Evolutionary conservation across 2,113 vertebrate genomes (phyloP).

Genomic region (Xenopus laevis): DNA sequence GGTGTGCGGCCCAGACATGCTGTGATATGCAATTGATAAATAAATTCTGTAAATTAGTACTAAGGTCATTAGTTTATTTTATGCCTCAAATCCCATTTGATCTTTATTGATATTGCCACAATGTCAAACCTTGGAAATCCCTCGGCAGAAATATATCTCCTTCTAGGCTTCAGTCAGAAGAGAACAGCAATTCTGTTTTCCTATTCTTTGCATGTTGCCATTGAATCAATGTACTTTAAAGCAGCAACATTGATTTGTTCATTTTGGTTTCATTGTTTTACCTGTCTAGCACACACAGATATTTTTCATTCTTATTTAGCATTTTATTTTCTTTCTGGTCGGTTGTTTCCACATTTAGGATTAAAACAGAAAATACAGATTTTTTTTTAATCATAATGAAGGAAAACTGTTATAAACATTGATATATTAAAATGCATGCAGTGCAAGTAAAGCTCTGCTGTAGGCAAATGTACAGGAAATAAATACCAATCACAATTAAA

Average conservation of each 20-base stretch:
- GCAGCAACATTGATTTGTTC: slow-evolving; percentile 51
- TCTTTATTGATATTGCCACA: slow-evolving; percentile 44
- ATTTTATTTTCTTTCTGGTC: slow-evolving; percentile 18
- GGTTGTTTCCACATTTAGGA: neutral
- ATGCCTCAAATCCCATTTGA: slow-evolving; percentile 41
- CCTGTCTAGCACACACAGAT: slow-evolving; percentile 45
- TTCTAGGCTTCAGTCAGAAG: slow-evolving; percentile 42
- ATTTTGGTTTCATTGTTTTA: slow-evolving; percentile 55
- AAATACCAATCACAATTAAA: too few relatives aligned
- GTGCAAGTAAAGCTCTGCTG: too few relatives aligned
- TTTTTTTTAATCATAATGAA: too few relatives aligned
- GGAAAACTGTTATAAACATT: too few relatives aligned
- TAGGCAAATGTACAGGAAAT: too few relatives aligned
- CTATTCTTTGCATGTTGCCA: slow-evolving; percentile 48
- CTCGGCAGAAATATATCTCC: slow-evolving; percentile 45
- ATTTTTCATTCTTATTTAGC: slow-evolving; percentile 44
- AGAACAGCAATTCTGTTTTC: slow-evolving; percentile 38
- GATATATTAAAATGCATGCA: too few relatives aligned
- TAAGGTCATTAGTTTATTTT: slow-evolving; percentile 45
- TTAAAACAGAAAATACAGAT: too few relatives aligned
- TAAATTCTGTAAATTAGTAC: slow-evolving; percentile 47
- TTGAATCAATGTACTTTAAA: slow-evolving; percentile 59
- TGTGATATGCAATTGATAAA: slow-evolving; percentile 34
- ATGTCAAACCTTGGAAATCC: slow-evolving; percentile 46
- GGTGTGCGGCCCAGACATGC: too few relatives aligned